These are phyloP conservation scores for Corapipo altera DNA, from an alignment of 2,113 vertebrate genomes.

Conservation along the genomic window DNA sequence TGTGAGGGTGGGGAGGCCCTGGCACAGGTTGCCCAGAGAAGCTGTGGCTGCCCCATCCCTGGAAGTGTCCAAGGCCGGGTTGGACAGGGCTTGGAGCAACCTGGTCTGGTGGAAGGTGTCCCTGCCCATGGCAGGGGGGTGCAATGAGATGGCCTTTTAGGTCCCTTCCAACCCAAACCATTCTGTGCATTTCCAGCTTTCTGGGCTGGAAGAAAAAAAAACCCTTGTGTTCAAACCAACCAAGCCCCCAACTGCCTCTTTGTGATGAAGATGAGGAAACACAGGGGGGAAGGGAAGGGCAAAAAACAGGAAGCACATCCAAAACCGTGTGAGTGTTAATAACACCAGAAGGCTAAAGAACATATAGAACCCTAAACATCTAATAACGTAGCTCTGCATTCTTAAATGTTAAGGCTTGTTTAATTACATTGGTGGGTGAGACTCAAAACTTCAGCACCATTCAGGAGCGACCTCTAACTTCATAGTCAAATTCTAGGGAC, in stretches of 20 bases:
- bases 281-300: fast-evolving
- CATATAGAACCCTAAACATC: not conserved
- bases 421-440: not conserved
- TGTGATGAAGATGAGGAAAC: not conserved
- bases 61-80: not conserved
- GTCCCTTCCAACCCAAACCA: not conserved
- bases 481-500: not conserved
- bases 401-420: not conserved
- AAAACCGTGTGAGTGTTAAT: not conserved
- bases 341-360: not conserved
- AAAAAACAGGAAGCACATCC: not conserved
- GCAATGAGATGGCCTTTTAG: not conserved
- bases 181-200: not conserved
- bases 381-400: not conserved
- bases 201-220: not conserved
- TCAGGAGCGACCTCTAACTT: not conserved
- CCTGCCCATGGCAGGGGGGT: not conserved
- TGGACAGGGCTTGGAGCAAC: not conserved
- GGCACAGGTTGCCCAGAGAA: not conserved
- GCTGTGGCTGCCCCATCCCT: not conserved
- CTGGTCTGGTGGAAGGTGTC: not conserved
- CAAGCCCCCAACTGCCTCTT: not conserved
- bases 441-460: not conserved
- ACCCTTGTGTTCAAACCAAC: not conserved
- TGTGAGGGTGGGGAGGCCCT: not conserved